Percentiles rank a stretch among this genome's conserved stretches.
These are phyloP conservation scores for Panopea generosa DNA, from an alignment of 2,888 invertebrate species.

Conservation along the genomic window DNA sequence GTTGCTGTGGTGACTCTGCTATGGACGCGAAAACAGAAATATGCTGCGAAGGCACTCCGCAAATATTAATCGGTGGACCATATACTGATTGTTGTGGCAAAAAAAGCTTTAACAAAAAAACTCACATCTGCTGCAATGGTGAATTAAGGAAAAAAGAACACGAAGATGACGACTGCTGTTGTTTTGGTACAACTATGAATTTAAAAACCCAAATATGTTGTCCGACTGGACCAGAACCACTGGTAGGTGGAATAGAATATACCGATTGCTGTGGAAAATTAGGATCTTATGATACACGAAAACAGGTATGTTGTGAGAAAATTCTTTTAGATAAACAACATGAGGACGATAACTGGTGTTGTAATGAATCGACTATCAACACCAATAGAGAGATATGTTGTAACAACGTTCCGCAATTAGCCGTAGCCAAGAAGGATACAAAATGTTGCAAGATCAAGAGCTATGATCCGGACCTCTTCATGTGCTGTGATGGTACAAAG, in stretches of 20 bases:
- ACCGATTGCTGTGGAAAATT: conserved; percentile 30
- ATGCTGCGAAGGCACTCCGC: conserved; percentile 43
- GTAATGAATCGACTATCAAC: conserved; percentile 34
- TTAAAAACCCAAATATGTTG: conserved; percentile 44
- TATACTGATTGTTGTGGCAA: conserved; percentile 47
- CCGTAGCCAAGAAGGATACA: conserved; percentile 11
- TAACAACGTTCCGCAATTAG: conserved; percentile 34
- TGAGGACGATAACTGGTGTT: conserved; percentile 30
- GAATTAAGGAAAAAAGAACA: conserved; percentile 36
- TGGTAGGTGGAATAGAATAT: conserved; percentile 36
- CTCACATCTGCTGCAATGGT: conserved; percentile 49
- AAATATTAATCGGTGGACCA: conserved; percentile 33
- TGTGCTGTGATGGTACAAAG: conserved; percentile 46
- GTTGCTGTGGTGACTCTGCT: conserved; percentile 42
- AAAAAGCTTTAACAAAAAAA: conserved; percentile 41
- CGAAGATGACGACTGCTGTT: conserved; percentile 41
- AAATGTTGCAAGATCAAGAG: conserved; percentile 43
- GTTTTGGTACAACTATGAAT: conserved; percentile 47
- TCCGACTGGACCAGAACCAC: conserved; percentile 21
- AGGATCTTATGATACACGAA: conserved; percentile 25
- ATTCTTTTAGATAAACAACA: conserved; percentile 15
- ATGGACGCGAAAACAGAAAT: conserved; percentile 41
- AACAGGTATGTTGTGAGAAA: conserved; percentile 44
- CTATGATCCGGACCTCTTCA: conserved; percentile 28
- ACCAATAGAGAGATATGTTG: conserved; percentile 50